These are phyloP conservation scores for Hoplostethus mediterraneus DNA, from an alignment of 2,797 vertebrate species.

Conservation along the genomic window DNA sequence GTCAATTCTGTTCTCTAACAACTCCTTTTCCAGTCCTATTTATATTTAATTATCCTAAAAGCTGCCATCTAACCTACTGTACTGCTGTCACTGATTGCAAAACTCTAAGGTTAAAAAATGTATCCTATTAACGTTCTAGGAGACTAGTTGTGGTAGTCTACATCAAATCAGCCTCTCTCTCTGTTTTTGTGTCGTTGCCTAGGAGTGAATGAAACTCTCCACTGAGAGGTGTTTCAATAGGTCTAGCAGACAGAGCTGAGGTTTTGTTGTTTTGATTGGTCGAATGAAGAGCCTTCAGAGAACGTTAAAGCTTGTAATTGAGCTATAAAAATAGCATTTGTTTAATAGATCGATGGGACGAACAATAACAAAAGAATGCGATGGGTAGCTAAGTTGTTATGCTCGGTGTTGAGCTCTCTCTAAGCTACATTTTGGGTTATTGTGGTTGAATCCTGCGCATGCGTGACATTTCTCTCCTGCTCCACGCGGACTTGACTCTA, in stretches of 20 bases:
- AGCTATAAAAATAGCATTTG: too few relatives aligned
- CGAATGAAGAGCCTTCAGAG: too few relatives aligned
- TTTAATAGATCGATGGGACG: too few relatives aligned
- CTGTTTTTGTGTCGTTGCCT: not conserved
- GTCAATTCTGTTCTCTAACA: slow-evolving; percentile 20
- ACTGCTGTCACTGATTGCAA: too few relatives aligned
- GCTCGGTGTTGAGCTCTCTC: too few relatives aligned
- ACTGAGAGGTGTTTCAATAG: not conserved
- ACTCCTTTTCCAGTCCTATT: slow-evolving; percentile 15
- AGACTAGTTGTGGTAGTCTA: too few relatives aligned
- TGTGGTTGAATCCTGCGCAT: slow-evolving; percentile 36
- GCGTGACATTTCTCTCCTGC: slow-evolving; percentile 10
- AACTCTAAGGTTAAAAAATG: too few relatives aligned
- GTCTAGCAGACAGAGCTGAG: not conserved
- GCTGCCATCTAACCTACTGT: too few relatives aligned
- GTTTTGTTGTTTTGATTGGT: not conserved
- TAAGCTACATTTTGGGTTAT: not conserved
- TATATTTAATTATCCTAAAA: not conserved
- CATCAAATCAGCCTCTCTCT: not conserved
- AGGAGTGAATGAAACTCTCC: not conserved
- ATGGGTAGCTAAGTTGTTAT: too few relatives aligned
- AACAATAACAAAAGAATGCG: too few relatives aligned
- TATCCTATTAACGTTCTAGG: too few relatives aligned
- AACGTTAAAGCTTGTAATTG: too few relatives aligned
- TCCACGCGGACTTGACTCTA: not conserved